These are phyloP conservation scores for Drosophila prosaltans DNA, from an alignment of 1,140 invertebrate species.

Conservation along the genomic window DNA sequence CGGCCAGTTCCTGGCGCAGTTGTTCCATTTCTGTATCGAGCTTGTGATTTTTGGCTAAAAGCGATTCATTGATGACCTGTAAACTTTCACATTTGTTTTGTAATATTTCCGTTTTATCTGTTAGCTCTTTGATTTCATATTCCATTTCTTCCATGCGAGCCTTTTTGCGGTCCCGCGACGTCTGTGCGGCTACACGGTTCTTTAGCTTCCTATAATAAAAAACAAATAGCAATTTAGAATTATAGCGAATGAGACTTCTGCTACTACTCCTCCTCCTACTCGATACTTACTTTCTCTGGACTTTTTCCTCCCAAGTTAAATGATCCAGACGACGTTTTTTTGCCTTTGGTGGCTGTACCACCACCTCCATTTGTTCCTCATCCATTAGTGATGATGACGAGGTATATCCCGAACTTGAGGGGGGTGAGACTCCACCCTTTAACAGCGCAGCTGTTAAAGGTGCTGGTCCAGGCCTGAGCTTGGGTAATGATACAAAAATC, in stretches of 20 bases:
- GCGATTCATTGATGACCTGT: constrained; percentile 86
- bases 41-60: constrained; percentile 87
- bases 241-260: constrained; percentile 3
- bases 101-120: constrained; percentile 87
- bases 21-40: constrained; percentile 84
- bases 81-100: constrained; percentile 87
- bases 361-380: constrained; percentile 47
- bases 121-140: constrained; percentile 86
- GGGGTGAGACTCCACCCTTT: constrained; percentile 81
- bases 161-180: constrained; percentile 98
- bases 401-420: constrained; percentile 72
- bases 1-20: constrained; percentile 80
- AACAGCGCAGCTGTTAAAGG: constrained; percentile 79
- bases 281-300: constrained; percentile 91
- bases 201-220: constrained; percentile 92
- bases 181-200: constrained; percentile 98
- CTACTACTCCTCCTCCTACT: neutral
- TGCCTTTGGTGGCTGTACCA: constrained; percentile 72
- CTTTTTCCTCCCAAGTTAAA: constrained; percentile 91
- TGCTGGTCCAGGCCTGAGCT: constrained; percentile 79
- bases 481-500: constrained; percentile 84
- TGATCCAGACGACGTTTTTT: constrained; percentile 91
- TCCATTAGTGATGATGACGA: constrained; percentile 51
- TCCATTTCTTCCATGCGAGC: constrained; percentile 95
- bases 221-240: neutral